These are phyloP conservation scores for Drymodes brunneopygia DNA, from an alignment of 2,113 vertebrate genomes.

Conservation along the genomic window DNA sequence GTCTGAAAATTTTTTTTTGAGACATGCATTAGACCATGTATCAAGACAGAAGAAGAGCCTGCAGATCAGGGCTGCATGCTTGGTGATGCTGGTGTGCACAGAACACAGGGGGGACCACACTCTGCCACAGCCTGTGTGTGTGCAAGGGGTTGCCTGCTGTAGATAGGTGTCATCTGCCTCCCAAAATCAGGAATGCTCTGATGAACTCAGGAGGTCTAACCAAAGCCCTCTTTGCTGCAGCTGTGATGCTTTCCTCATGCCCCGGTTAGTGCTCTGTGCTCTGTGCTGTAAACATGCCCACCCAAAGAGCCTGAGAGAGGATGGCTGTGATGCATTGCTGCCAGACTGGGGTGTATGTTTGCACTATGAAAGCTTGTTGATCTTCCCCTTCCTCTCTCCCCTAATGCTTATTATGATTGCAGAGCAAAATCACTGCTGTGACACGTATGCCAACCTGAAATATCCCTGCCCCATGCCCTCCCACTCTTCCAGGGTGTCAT, in stretches of 20 bases:
- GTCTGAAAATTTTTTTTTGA: neutral
- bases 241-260: conserved; percentile 53
- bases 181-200: conserved; percentile 9
- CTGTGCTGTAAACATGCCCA: conserved; percentile 54
- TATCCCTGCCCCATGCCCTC: neutral
- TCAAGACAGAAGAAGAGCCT: neutral
- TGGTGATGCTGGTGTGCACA: neutral
- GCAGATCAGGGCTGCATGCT: neutral
- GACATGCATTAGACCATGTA: neutral
- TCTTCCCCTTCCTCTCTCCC: neutral
- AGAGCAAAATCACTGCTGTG: neutral
- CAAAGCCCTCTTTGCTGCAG: conserved; percentile 21
- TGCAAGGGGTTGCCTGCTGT: neutral
- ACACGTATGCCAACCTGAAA: neutral
- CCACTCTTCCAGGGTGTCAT: neutral
- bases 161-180: neutral
- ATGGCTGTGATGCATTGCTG: conserved; percentile 2
- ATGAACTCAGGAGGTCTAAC: conserved; percentile 41
- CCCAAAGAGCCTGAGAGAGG: conserved; percentile 44
- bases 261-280: neutral
- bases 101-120: neutral
- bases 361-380: neutral
- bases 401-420: neutral
- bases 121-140: neutral
- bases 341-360: neutral